These are phyloP conservation scores for Hypena proboscidalis DNA, from an alignment of 2,888 invertebrate species.

Conservation along the genomic window DNA sequence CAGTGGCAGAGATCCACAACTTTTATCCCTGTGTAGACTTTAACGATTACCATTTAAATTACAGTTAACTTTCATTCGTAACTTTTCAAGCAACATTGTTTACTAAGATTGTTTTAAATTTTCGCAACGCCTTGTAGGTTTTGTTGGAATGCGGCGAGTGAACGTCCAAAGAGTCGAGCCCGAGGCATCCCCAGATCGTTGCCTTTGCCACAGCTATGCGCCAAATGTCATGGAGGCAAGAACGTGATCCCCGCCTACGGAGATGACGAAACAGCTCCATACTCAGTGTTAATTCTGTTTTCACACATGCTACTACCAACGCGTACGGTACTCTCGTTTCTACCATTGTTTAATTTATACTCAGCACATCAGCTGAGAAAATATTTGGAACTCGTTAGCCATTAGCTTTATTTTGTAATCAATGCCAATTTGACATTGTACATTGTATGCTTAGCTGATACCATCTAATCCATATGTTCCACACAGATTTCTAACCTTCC, in stretches of 20 bases:
- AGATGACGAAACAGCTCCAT: conserved; percentile 47
- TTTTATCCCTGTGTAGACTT: conserved; percentile 6
- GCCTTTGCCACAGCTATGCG: conserved; percentile 57
- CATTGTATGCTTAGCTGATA: conserved; percentile 42
- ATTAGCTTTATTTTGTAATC: conserved; percentile 57
- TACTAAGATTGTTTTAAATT: conserved; percentile 49
- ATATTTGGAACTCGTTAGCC: conserved; percentile 52
- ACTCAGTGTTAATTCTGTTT: conserved; percentile 28
- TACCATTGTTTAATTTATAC: conserved; percentile 43
- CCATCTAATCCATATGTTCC: conserved; percentile 23
- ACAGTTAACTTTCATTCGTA: conserved; percentile 18
- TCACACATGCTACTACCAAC: conserved; percentile 21
- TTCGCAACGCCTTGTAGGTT: conserved; percentile 60
- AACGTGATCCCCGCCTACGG: conserved; percentile 60
- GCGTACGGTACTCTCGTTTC: conserved; percentile 27
- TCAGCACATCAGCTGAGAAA: conserved; percentile 58
- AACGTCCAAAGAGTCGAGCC: conserved; percentile 64
- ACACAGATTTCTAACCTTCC: too few species aligned
- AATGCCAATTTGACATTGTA: conserved; percentile 47
- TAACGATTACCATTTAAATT: conserved; percentile 5
- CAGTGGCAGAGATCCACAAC: neutral
- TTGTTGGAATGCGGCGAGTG: conserved; percentile 74
- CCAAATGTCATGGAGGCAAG: conserved; percentile 76
- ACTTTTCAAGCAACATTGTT: conserved; percentile 28
- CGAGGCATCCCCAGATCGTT: conserved; percentile 60